phyloP scores from a whole-genome alignment of 2,888 invertebrate species.

The Himalopsyche anomala region DNA sequence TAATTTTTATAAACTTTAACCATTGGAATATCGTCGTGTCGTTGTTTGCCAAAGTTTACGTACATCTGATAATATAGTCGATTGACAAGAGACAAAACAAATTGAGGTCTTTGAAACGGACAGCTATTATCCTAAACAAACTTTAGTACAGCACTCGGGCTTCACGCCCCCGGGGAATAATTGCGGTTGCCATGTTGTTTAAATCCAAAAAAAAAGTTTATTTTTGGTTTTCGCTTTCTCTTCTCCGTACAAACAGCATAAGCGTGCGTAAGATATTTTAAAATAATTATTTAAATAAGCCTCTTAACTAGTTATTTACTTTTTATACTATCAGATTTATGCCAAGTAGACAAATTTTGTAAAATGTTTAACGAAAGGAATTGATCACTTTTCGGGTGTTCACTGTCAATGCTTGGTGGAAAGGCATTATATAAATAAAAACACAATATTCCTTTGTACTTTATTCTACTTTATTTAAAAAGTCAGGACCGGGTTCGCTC shows the following conservation, averaged over 20 bases:
- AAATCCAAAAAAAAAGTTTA: conserved; percentile 24
- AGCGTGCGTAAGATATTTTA: neutral
- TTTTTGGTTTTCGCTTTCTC: conserved; percentile 15
- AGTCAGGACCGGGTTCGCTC: too few relatives aligned
- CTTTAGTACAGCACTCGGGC: conserved; percentile 7
- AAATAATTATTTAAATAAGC: neutral
- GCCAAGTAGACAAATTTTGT: too few relatives aligned
- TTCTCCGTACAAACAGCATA: neutral
- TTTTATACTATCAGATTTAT: too few relatives aligned
- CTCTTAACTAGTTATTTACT: too few relatives aligned
- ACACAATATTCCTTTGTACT: too few relatives aligned
- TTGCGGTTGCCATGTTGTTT: conserved; percentile 18
- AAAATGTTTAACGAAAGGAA: too few relatives aligned
- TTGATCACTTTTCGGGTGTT: too few relatives aligned
- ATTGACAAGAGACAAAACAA: conserved; percentile 34
- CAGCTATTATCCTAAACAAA: conserved; percentile 26
- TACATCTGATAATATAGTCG: neutral
- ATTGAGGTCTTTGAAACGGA: conserved; percentile 29
- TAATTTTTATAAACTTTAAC: too few relatives aligned
- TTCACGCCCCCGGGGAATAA: conserved; percentile 10
- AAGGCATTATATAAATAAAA: too few relatives aligned
- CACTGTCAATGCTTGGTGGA: too few relatives aligned
- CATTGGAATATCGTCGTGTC: too few relatives aligned
- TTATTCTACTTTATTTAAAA: too few relatives aligned
- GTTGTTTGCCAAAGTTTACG: neutral